Percentiles rank a stretch among this genome's conserved stretches.
Conservation (phyloP, 2,113 vertebrate genomes). For the Ptyas mucosa region DNA sequence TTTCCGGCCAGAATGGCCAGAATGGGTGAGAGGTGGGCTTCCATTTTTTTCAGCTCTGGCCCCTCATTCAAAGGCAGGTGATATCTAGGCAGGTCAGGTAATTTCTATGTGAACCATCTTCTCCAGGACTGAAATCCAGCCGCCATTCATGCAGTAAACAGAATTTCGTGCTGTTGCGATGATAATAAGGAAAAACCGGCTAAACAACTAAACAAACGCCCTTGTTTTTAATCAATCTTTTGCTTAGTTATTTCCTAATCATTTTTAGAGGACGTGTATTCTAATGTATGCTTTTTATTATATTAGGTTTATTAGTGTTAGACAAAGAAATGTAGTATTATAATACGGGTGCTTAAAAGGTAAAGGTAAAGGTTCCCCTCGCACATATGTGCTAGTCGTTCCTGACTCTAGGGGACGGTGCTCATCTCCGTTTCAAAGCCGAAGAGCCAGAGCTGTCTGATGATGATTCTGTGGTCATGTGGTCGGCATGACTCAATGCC, state of each 20-base stretch:
- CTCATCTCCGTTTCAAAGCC: no score
- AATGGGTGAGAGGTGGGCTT: background rate
- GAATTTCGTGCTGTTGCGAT: background rate
- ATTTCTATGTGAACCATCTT: background rate
- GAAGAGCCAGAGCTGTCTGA: no score
- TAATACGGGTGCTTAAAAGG: background rate
- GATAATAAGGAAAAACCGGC: background rate
- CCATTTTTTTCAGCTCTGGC: background rate
- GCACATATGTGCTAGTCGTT: no score
- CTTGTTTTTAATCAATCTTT: background rate
- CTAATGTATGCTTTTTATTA: background rate
- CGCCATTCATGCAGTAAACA: background rate
- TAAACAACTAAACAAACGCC: background rate
- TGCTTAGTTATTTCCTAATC: background rate
- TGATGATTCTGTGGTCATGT: no score
- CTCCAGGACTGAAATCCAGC: background rate
- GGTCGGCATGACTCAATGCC: no score
- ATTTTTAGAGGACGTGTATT: background rate
- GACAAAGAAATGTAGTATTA: background rate
- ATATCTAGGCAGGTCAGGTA: background rate
- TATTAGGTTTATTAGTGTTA: background rate
- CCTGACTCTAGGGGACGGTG: no score
- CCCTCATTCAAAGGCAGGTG: background rate
- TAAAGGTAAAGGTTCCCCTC: no score
- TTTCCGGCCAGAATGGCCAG: background rate